Evolutionary conservation across 2,888 invertebrate species (phyloP), one percentile per base, ranked within the genome.

Genomic region (Baronia brevicornis): DNA sequence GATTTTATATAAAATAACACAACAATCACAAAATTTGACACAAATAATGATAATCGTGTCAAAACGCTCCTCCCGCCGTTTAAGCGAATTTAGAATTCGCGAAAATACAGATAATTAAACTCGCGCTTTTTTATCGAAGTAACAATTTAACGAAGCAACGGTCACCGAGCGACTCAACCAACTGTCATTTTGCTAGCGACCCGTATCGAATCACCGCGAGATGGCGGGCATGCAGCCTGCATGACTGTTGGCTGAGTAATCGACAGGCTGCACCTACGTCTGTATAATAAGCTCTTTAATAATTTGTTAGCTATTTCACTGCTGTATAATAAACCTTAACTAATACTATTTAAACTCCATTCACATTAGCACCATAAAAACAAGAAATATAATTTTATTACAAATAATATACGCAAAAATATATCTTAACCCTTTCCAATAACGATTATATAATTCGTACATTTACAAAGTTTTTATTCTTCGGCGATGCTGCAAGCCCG

Each of bases 201-300:
- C 24, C 46, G 54, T 46, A 39, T 56, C 51, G 54, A 58, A 47
- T 55, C 47, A 48, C 55, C 64, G 58, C 58, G 57, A 66, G 63
- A 54, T 61, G 64, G 56, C 45, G 50, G 54, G 52, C 50, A 45
- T 47, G 51, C 58, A 58, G 63, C 67, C 66, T 67, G 71, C 69
- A 71, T 78, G 73, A 71, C 72, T 74, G 54, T 54, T 41, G 58
- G 61, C 64, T 79, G 79, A 77, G 60, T 77, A 74, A 77, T 70
- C 67, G 53, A 60, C 61, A 55, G 53, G 53, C 57, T 68, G 71
- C 71, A 72, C 70, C 72, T 71, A 71, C 65, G 57, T n/a, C n/a
- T n/a, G n/a, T 59, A 55, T 54, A 58, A 47, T 51, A 60, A 59
- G 55, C 51, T 46, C 40, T 26, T 41, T 48, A 33, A 44, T 29